These are phyloP conservation scores for Torymus texanus DNA, from an alignment of 2,888 invertebrate genomes.

Conservation along the genomic window DNA sequence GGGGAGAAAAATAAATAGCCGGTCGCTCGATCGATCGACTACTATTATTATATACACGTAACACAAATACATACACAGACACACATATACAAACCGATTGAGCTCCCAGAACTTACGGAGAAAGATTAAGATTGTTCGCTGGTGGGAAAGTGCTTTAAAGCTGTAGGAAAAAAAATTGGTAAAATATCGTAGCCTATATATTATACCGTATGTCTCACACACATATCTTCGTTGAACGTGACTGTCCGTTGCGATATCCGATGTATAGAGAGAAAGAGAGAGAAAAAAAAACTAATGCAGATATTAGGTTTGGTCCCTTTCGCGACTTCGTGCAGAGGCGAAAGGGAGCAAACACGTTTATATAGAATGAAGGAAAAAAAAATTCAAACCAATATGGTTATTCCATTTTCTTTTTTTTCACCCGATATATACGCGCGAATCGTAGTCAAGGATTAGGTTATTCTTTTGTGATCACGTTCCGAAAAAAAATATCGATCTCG, in stretches of 20 bases:
- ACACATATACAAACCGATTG: too few relatives aligned
- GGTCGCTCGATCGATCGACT: slow-evolving; percentile 13
- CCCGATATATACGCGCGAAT: background rate
- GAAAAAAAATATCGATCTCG: slow-evolving; percentile 64
- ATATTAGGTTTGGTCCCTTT: background rate
- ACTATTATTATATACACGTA: too few relatives aligned
- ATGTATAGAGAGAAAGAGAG: slow-evolving; percentile 24
- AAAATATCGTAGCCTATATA: slow-evolving; percentile 26
- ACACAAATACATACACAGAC: too few relatives aligned
- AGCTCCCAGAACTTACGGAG: too few relatives aligned
- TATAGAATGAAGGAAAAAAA: too few relatives aligned
- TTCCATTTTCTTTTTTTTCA: background rate
- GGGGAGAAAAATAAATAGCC: slow-evolving; percentile 10
- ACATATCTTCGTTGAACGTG: slow-evolving; percentile 61
- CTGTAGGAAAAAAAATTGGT: slow-evolving; percentile 37
- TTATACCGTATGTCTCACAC: background rate
- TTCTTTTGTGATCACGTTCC: slow-evolving; percentile 52
- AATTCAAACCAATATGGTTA: too few relatives aligned
- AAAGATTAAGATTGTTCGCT: background rate
- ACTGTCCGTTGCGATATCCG: background rate
- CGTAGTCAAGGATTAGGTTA: slow-evolving; percentile 51
- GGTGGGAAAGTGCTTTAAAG: slow-evolving; percentile 61
- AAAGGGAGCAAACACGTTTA: too few relatives aligned
- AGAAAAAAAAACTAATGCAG: slow-evolving; percentile 41
- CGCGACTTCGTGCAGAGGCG: too few relatives aligned